Conservation (phyloP, 2,113 vertebrate species). For the Acrocephalus kingi region DNA sequence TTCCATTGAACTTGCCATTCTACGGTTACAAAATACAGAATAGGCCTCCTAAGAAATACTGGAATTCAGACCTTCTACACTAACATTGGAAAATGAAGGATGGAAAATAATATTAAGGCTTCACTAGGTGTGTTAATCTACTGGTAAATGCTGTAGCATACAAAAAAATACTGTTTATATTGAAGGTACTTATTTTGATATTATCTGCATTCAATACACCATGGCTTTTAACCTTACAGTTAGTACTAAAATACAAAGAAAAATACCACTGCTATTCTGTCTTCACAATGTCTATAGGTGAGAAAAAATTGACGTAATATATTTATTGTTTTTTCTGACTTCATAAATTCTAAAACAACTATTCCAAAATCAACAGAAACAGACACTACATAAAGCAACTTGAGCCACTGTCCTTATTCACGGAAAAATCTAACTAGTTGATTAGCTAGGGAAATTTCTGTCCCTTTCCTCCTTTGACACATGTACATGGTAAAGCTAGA, state of each 20-base stretch:
- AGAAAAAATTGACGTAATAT: background rate
- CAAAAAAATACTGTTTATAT: background rate
- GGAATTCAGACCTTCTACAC: background rate
- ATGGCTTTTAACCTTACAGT: background rate
- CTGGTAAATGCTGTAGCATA: background rate
- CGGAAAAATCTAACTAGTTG: background rate
- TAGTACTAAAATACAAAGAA: background rate
- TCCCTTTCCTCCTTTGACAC: background rate
- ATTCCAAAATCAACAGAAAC: background rate
- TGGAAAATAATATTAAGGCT: background rate
- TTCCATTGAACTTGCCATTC: background rate
- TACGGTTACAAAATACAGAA: background rate
- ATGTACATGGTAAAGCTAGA: background rate
- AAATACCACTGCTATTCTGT: background rate
- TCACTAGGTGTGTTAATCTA: background rate
- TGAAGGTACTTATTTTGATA: background rate
- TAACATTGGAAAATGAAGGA: background rate
- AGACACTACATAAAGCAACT: background rate
- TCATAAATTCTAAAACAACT: background rate
- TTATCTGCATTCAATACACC: background rate
- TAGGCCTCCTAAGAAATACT: background rate
- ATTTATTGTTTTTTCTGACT: background rate
- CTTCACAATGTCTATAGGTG: background rate
- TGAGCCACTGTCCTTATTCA: background rate
- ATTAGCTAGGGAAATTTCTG: background rate